A percentile compares a stretch with the other conserved stretches of the same genome.
phyloP scores from a whole-genome alignment of 2,113 vertebrate species.

The Sapajus apella region DNA sequence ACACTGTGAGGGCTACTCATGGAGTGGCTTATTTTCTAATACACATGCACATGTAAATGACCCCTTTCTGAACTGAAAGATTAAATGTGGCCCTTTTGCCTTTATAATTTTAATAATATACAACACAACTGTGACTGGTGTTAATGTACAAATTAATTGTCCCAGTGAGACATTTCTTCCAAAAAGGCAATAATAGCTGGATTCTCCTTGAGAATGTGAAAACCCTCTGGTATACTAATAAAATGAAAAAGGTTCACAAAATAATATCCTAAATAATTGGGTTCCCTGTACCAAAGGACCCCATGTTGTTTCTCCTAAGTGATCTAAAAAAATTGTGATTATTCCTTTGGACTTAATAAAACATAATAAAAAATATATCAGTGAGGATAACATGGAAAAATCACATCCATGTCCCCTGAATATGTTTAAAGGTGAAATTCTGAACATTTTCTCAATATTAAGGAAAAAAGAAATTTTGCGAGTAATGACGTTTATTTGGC shows the following conservation, averaged over 20 bases:
- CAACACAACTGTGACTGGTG: constrained; percentile 73
- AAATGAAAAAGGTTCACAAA: constrained; percentile 84
- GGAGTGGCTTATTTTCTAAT: constrained; percentile 50
- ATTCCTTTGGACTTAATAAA: constrained; percentile 89
- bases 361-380: constrained; percentile 81
- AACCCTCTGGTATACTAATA: constrained; percentile 86
- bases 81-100: constrained; percentile 69
- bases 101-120: constrained; percentile 74
- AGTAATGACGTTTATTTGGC: constrained; percentile 68
- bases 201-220: constrained; percentile 82
- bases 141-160: constrained; percentile 87
- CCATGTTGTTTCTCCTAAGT: constrained; percentile 86
- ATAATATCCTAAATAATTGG: constrained; percentile 88
- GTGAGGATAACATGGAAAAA: constrained; percentile 67
- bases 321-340: constrained; percentile 82
- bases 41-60: constrained; percentile 56
- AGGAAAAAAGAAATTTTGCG: constrained; percentile 52
- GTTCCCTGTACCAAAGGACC: constrained; percentile 83
- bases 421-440: constrained; percentile 80
- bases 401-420: constrained; percentile 72
- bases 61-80: constrained; percentile 82
- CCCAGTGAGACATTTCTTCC: constrained; percentile 83
- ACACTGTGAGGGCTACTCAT: constrained; percentile 1
- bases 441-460: constrained; percentile 63
- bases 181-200: constrained; percentile 85